Base-by-base conservation (phyloP, 2,888 invertebrate genomes). In the Noctua janthe region DNA sequence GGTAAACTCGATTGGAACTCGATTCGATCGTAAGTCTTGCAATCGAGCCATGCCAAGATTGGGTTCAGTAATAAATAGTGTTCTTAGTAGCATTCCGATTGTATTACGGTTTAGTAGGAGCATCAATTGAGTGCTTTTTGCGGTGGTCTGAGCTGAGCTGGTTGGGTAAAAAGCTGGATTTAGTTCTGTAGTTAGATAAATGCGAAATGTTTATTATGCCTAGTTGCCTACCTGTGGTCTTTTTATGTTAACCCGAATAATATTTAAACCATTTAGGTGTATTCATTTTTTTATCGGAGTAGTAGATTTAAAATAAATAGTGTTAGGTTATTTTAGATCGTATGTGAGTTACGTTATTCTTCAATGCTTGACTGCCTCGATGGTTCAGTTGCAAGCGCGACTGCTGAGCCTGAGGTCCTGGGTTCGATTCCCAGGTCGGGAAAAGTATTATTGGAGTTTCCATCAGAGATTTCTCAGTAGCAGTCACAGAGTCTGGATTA, bases 1-100 rank as follows among this genome's bases (percentile, higher is more conserved):
- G 62, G 51, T n/a, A 74, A 88, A 88, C 85, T 81, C 86, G 88
- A 85, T 88, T 80, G 85, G 74, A 88, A 88, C 77, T 86, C 88
- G 76, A 85, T 85, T 85, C 81, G 69, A 77, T 85, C 74, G 89
- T 89, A 87, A 76, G 72, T 87, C 78, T 69, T 70, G 80, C 83
- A 83, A 76, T 87, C 74, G 84, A 84, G 80, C 69, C 78, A 67
- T 49, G 49, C 72, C 84, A 84, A 80, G 88, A 89, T 89, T 90
- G 86, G 90, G 82, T 89, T 77, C 76, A 78, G 89, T 83, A 87
- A 90, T 89, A 89, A 89, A 89, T 89, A 89, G 74, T 77, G 81
- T 77, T 85, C 74, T 78, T 82, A 89, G 76, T 77, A 77, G 80
- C 88, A 82, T 87, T 85, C 47, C 76, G 66, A 76, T 89, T 90